phyloP scores from a whole-genome alignment of 2,797 vertebrate species.

The Coregonus sp. region DNA sequence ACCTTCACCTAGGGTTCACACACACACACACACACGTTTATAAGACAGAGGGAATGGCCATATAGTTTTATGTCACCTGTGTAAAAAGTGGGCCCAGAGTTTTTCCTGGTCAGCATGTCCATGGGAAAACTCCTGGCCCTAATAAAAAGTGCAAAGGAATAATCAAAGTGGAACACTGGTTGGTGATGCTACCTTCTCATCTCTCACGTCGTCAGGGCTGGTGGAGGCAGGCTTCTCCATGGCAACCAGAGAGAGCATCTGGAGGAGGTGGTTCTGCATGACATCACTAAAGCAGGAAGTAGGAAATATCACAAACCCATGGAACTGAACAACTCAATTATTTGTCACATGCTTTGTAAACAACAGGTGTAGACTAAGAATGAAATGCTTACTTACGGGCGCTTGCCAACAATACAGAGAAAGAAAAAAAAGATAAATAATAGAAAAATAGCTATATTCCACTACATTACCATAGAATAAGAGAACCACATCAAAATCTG shows the following conservation, averaged over 20 bases:
- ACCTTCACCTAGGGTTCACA: conserved; percentile 85
- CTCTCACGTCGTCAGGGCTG: conserved; percentile 85
- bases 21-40: not conserved
- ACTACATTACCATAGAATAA: not conserved
- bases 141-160: not conserved
- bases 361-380: too few relatives aligned
- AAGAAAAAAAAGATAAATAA: too few relatives aligned
- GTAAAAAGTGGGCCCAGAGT: not conserved
- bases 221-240: conserved; percentile 95
- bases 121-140: not conserved
- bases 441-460: not conserved
- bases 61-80: not conserved
- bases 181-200: conserved; percentile 85
- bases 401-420: too few relatives aligned
- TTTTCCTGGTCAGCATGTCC: not conserved
- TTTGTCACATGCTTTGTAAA: too few relatives aligned
- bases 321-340: too few relatives aligned
- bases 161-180: not conserved
- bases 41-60: not conserved
- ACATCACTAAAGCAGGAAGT: conserved; percentile 80
- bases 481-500: not conserved
- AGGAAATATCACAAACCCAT: not conserved
- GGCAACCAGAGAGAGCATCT: conserved; percentile 91
- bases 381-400: too few relatives aligned
- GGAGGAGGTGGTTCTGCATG: conserved; percentile 97